Conservation (phyloP, 1,140 invertebrate genomes). For the Bombyx mandarina region DNA sequence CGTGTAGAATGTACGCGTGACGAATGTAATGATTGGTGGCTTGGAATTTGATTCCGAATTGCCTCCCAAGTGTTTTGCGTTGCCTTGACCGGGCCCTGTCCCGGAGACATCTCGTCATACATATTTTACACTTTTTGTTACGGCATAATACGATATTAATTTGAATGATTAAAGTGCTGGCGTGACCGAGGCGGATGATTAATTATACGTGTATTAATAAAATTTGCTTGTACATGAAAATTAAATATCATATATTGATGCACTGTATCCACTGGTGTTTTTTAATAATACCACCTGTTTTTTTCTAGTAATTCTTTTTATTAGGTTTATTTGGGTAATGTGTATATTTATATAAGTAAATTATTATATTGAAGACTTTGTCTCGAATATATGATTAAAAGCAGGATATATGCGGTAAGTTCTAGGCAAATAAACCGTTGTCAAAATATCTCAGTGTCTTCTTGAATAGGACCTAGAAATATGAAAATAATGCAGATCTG, state of each 20-base stretch:
- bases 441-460: conserved; percentile 53
- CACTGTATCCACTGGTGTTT: conserved; percentile 66
- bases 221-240: conserved; percentile 69
- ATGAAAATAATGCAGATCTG: no score
- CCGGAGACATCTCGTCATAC: conserved; percentile 24
- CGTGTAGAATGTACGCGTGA: conserved; percentile 27
- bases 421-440: conserved; percentile 66
- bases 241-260: conserved; percentile 71
- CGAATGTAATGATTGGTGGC: conserved; percentile 32
- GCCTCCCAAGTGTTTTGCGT: conserved; percentile 31
- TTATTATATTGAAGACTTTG: conserved; percentile 64
- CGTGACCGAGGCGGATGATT: conserved; percentile 38
- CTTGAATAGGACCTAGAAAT: conserved; percentile 32
- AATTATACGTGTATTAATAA: conserved; percentile 59
- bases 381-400: conserved; percentile 60
- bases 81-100: conserved; percentile 21
- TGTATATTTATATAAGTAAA: conserved; percentile 67
- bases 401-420: conserved; percentile 58
- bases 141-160: conserved; percentile 60
- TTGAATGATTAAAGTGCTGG: conserved; percentile 40
- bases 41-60: conserved; percentile 59
- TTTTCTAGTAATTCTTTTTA: conserved; percentile 48
- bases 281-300: conserved; percentile 61
- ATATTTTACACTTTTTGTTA: conserved; percentile 60
- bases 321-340: conserved; percentile 65